These are phyloP conservation scores for Druon quercuslanigerum DNA, from an alignment of 1,140 invertebrate genomes.

Conservation along the genomic window DNA sequence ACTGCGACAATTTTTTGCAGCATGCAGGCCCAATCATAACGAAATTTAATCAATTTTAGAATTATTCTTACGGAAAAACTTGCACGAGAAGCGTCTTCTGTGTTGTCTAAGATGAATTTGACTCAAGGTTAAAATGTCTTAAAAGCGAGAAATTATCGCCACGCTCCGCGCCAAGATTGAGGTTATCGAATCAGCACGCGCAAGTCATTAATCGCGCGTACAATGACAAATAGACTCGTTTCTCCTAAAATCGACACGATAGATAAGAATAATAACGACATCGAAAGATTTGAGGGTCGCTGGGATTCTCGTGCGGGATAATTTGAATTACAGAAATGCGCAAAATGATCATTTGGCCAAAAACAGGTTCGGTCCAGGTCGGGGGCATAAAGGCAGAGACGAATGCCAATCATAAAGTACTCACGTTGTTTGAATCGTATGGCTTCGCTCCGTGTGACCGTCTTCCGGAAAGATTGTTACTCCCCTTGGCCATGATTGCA, in stretches of 20 bases:
- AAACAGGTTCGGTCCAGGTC: constrained; percentile 20
- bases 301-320: background rate
- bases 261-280: background rate
- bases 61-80: background rate
- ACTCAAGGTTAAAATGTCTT: constrained; percentile 47
- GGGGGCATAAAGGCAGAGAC: constrained; percentile 19
- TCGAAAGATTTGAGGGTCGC: background rate
- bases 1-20: background rate
- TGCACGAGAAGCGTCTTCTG: background rate
- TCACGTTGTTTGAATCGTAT: constrained; percentile 73
- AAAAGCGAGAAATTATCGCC: constrained; percentile 27
- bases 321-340: background rate
- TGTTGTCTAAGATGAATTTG: background rate
- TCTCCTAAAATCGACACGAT: background rate
- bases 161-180: constrained; percentile 55
- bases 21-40: background rate
- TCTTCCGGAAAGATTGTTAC: constrained; percentile 59
- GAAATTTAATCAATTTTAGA: background rate
- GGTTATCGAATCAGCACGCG: constrained; percentile 53
- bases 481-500: constrained; percentile 61
- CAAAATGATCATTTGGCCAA: constrained; percentile 4
- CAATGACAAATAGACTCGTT: background rate
- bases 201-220: constrained; percentile 4
- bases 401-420: constrained; percentile 54
- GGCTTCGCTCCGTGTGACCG: constrained; percentile 63